Evolutionary conservation across 1,140 invertebrate genomes (phyloP), one percentile per base, ranked within the genome.

Genomic region (Epicauta chinensis): DNA sequence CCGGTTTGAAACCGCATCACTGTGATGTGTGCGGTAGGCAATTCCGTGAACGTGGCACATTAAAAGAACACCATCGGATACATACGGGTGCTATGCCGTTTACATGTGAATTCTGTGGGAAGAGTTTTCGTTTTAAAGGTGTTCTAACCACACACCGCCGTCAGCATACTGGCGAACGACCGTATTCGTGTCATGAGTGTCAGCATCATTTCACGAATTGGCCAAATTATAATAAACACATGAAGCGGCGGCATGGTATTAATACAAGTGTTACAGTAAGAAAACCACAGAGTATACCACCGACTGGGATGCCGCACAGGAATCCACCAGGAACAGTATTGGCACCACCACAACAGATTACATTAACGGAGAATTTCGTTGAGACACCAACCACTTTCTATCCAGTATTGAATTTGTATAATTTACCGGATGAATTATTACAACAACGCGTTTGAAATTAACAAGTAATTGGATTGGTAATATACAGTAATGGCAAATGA

Each of bases 81-180:
- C 92, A 95, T 63, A 94, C 91, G 1, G 90, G 89, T 11, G 86
- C 86, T 34, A 87, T 91, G 77, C 91, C 91, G 1, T 83, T 82
- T 56, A 77, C 79, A 12, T 87, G 84, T 57, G 79, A 82, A 63
- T 84, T 80, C 63, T 87, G 84, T 61, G 81, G 78, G 14, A 86
- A 86, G 67, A 71, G 75, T 44, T 87, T 87, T 56, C 70, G 82
- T 29, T 86, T 86, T 56, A 85, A 83, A 64, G 80, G 79, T 11
- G 79, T 83, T 45, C 65, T 84, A 40, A 82, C 79, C 65, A 80
- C 78, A 13, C 84, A 86, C 66, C 66, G 81, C 37, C 67, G 82
- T 17, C 81, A 82, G 44, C 81, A 83, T 56, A 83, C 80, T 1
- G 80, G 81, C 3, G 74, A 77, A 15, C 71, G 78, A 36, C 81